Conservation (phyloP, 2,113 vertebrate species). For the Oreotrochilus melanogaster region DNA sequence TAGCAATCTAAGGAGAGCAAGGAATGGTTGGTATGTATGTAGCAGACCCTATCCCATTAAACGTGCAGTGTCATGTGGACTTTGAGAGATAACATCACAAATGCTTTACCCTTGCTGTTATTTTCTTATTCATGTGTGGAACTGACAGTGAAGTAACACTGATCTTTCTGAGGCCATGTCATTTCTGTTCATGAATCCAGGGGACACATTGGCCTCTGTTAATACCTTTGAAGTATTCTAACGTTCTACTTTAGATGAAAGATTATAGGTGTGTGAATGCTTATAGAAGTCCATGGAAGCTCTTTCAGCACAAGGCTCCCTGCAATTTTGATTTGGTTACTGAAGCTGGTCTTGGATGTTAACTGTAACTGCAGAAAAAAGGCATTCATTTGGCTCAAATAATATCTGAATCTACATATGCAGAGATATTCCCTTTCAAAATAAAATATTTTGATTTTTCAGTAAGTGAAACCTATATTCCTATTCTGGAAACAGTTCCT, state of each 20-base stretch:
- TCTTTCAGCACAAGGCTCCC: not conserved
- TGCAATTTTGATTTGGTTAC: not conserved
- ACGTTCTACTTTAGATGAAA: not conserved
- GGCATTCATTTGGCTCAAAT: not conserved
- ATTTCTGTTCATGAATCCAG: not conserved
- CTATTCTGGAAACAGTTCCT: not conserved
- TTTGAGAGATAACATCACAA: not conserved
- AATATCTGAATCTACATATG: not conserved
- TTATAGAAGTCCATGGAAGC: not conserved
- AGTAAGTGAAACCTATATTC: not conserved
- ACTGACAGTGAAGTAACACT: not conserved
- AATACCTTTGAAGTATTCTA: not conserved
- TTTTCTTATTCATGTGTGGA: not conserved
- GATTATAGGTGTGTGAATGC: not conserved
- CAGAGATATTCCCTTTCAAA: not conserved
- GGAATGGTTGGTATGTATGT: not conserved
- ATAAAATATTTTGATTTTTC: not conserved
- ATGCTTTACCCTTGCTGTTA: not conserved
- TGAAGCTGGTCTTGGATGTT: not conserved
- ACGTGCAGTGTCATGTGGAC: rapidly evolving
- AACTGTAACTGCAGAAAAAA: not conserved
- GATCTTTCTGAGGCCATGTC: not conserved
- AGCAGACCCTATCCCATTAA: not conserved
- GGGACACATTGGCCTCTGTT: not conserved
- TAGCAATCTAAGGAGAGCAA: not conserved